Percentiles rank a stretch among this genome's conserved stretches.
These are phyloP conservation scores for Drosophila pectinifera DNA, from an alignment of 1,140 invertebrate species.

Conservation along the genomic window DNA sequence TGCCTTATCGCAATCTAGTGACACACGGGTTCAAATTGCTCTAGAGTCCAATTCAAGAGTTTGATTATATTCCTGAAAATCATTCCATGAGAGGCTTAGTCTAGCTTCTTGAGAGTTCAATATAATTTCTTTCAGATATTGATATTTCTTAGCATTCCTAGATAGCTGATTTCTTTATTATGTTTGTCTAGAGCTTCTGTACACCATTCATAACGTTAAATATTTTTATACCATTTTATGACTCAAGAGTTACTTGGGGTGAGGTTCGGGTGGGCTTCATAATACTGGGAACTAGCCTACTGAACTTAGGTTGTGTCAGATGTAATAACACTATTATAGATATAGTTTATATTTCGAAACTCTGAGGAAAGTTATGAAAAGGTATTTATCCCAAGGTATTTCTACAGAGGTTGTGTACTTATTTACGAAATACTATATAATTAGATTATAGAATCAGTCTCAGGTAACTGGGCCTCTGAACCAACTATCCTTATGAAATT, in stretches of 20 bases:
- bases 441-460: no score
- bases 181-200: no score
- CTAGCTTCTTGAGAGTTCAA: neutral
- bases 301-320: neutral
- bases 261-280: neutral
- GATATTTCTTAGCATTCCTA: no score
- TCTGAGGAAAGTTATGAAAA: neutral
- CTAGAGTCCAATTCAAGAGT: conserved; percentile 16
- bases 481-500: neutral
- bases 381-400: neutral
- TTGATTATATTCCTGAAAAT: conserved; percentile 11
- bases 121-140: neutral
- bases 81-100: conserved; percentile 9
- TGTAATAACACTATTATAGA: neutral
- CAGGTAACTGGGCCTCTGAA: no score
- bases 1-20: conserved; percentile 48
- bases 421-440: neutral
- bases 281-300: neutral
- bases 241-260: neutral
- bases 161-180: no score
- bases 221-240: neutral
- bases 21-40: conserved; percentile 30
- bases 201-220: no score
- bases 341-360: conserved; percentile 1
- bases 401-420: neutral